Percentiles rank a stretch among this genome's conserved stretches.
Conservation (phyloP, 2,797 vertebrate species). For the Lithobates sylvaticus region DNA sequence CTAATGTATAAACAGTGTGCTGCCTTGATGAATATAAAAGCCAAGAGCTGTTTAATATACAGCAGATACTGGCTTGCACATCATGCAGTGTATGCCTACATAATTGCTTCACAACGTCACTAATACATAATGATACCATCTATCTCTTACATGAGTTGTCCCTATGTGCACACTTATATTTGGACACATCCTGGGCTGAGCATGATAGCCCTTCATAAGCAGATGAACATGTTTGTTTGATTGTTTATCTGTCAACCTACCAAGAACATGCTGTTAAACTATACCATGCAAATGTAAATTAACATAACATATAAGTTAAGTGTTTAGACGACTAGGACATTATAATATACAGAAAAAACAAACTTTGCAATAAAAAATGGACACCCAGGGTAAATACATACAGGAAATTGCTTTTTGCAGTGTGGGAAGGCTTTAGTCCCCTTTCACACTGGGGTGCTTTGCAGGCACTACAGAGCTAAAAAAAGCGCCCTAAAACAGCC, state of each 20-base stretch:
- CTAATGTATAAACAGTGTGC: slow-evolving; percentile 2
- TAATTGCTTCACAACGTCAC: slow-evolving; percentile 40
- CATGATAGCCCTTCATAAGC: slow-evolving; percentile 11
- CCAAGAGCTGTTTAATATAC: neutral
- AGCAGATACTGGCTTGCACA: neutral
- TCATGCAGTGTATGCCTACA: neutral
- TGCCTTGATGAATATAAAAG: slow-evolving; percentile 14
- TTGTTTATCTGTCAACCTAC: neutral
- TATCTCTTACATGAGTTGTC: slow-evolving; percentile 1
- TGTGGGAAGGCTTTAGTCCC: no score
- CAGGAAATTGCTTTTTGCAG: no score
- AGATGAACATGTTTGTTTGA: slow-evolving; percentile 23
- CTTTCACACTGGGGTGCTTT: no score
- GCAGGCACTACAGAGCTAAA: no score
- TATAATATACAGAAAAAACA: no score
- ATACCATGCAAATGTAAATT: no score
- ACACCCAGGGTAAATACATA: no score
- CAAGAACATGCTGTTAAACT: no score
- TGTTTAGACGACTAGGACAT: no score
- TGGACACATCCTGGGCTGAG: neutral
- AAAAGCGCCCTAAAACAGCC: no score
- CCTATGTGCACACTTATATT: slow-evolving; percentile 14
- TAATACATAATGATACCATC: slow-evolving; percentile 26
- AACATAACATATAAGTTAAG: no score
- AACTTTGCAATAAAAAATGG: no score